Base-by-base conservation (phyloP, 1,140 invertebrate genomes). In the Whitmania pigra region DNA sequence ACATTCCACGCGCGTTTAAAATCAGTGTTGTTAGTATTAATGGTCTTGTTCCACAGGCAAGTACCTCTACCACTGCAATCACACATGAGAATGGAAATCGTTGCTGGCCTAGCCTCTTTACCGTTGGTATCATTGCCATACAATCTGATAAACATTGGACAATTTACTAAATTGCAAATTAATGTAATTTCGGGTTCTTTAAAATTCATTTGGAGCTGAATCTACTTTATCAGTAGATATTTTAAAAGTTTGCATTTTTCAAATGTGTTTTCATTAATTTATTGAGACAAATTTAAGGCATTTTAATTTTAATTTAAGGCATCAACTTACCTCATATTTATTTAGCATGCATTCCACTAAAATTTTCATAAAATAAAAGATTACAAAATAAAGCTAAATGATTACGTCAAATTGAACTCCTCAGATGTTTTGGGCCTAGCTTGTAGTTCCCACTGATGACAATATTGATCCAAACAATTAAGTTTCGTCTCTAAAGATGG, bases 1-100 rank as follows among this genome's bases (percentile, higher is more conserved):
- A n/a, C 57, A 31, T n/a, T 63, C 57, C 29, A 63, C 57, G 3
- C n/a, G n/a, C 22, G 57, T 63, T 63, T 63, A 31, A 63, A 31
- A 63, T 31, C 57, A 63, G 57, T 63, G 15, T 25, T 31, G 57
- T 63, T 63, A 1, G 57, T 63, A 13, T 63, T 63, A 18, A 63
- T 63, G 29, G 29, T 63, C 22, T 63, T 3, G 22, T 63, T 31
- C 57, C 57, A 63, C 15, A 63, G 2, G 57, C 57, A 63, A 63
- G 22, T 31, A 25, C 57, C 57, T 31, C 22, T 25, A 5, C 57
- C 57, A 31, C 11, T 63, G 57, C 57, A 63, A 20, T 63, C 57
- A 31, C 57, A 63, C 29, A 31, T 31, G 22, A 63, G 57, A 25
- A 31, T 20, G 57, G 22, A 25, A 22, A 63, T 11, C 18, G 57